Evolutionary conservation across 2,113 vertebrate species (phyloP).

Genomic region (Elephantulus edwardii): DNA sequence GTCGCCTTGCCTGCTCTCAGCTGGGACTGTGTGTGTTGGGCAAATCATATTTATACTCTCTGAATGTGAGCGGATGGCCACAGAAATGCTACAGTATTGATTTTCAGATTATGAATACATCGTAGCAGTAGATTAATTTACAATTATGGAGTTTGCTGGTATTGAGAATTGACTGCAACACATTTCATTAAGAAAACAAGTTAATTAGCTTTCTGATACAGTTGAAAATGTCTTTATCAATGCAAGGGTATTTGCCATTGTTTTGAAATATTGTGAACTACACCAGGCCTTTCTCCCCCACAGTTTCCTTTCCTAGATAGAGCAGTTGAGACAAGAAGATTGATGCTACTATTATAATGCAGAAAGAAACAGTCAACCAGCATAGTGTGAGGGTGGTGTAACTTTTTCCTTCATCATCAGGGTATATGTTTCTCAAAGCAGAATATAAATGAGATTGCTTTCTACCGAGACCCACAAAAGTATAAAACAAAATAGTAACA

Average conservation of each 20-base stretch:
- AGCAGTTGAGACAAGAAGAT: not conserved
- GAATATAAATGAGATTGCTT: not conserved
- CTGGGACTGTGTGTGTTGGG: not conserved
- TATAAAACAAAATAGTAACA: not conserved
- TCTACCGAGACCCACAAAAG: not conserved
- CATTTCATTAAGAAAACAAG: not conserved
- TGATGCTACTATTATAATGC: not conserved
- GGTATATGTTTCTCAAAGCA: not conserved
- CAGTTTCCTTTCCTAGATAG: not conserved
- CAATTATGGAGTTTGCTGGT: not conserved
- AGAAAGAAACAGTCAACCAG: not conserved
- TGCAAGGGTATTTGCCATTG: not conserved
- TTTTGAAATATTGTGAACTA: constrained; percentile 19
- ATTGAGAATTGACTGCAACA: not conserved
- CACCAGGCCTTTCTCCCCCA: not conserved
- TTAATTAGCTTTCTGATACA: not conserved
- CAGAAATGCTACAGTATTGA: not conserved
- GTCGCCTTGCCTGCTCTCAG: not conserved
- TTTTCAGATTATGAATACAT: not conserved
- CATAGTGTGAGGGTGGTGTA: fast-evolving
- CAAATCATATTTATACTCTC: not conserved
- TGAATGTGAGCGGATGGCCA: not conserved
- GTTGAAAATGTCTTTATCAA: not conserved
- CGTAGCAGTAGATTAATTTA: not conserved
- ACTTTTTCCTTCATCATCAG: not conserved